Evolutionary conservation across 2,888 invertebrate species (phyloP).

Genomic region (Cryptus viduatorius): DNA sequence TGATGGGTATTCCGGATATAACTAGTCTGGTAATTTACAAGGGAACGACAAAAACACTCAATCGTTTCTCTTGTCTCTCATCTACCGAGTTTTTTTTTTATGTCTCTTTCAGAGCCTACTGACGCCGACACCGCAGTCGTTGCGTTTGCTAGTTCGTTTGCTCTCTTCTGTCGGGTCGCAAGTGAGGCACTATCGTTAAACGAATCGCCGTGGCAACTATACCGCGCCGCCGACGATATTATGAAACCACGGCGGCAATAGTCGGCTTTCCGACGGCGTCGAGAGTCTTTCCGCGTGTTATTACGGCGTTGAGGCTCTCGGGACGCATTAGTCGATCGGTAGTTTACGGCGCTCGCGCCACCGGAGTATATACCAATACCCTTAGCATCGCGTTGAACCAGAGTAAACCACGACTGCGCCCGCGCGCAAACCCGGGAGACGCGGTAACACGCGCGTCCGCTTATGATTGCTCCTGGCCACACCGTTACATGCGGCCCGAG

Average conservation of each 20-base stretch:
- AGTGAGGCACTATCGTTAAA: slow-evolving; percentile 60
- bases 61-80: slow-evolving; percentile 57
- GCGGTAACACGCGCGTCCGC: slow-evolving; percentile 50
- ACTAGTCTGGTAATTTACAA: slow-evolving; percentile 55
- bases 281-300: slow-evolving; percentile 56
- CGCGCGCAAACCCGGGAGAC: slow-evolving; percentile 20
- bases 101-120: slow-evolving; percentile 16
- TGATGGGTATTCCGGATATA: slow-evolving; percentile 34
- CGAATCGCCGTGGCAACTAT: slow-evolving; percentile 58
- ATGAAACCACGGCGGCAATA: slow-evolving; percentile 56
- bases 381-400: slow-evolving; percentile 55
- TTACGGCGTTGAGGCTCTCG: slow-evolving; percentile 58
- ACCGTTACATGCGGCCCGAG: slow-evolving; percentile 76
- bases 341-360: slow-evolving; percentile 58
- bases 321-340: slow-evolving; percentile 66
- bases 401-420: slow-evolving; percentile 19
- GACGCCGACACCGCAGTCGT: slow-evolving; percentile 22
- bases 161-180: slow-evolving; percentile 33
- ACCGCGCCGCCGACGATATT: slow-evolving; percentile 59
- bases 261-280: slow-evolving; percentile 37
- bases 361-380: slow-evolving; percentile 27
- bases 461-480: slow-evolving; percentile 72
- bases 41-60: slow-evolving; percentile 64
- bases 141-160: slow-evolving; percentile 30
- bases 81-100: slow-evolving; percentile 38